Base-by-base conservation (phyloP, 2,113 vertebrate genomes). In the Variabilichromis moorii region DNA sequence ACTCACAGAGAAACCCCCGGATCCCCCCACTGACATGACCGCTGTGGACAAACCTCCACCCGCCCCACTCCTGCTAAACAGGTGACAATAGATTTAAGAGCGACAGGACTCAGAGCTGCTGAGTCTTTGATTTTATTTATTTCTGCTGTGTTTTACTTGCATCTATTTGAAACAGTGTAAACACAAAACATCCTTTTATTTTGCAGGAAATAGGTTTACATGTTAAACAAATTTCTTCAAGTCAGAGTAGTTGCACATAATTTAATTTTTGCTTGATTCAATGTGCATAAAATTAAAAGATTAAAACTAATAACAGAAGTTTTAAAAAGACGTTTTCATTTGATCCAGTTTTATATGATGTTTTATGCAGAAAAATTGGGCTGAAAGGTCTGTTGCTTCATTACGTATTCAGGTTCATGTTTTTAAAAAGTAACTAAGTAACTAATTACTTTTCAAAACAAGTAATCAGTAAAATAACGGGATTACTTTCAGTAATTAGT, bases 391-490 rank as follows among this genome's bases (percentile, higher is more conserved):
- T 12, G n/a, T 55, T 24, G 53, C n/a, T 55, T 55, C 0, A 7
- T 24, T 55, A 0, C 0, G 7, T 59, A 59, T 59, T 2, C 55
- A 9, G 24, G 24, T 59, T 5, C 54, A 28, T 59, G 55, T 28
- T 59, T 57, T 28, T 59, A 28, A 28, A 59, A 59, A 16, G 13
- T 28, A 59, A 5, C 54, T 0, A 59, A 16, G 13, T 28, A 59
- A 5, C 54, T 0, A 1, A 57, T 57, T 57, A 59, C 13, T 1
- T 59, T 28, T 59, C 0, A 59, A 59, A 59, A 2, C 5, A 59
- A 59, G 55, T 59, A 59, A 59, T 28, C 55, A 5, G 55, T 59
- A 28, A 59, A 28, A 5, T 59, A 59, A 59, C 4, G 1, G 8
- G 0, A 16, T 28, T 28, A 59, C 24, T 59, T 14, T 59, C 24